Evolutionary conservation across 2,888 invertebrate genomes (phyloP), one percentile per base, ranked within the genome.

Genomic region (Sepiola atlantica): DNA sequence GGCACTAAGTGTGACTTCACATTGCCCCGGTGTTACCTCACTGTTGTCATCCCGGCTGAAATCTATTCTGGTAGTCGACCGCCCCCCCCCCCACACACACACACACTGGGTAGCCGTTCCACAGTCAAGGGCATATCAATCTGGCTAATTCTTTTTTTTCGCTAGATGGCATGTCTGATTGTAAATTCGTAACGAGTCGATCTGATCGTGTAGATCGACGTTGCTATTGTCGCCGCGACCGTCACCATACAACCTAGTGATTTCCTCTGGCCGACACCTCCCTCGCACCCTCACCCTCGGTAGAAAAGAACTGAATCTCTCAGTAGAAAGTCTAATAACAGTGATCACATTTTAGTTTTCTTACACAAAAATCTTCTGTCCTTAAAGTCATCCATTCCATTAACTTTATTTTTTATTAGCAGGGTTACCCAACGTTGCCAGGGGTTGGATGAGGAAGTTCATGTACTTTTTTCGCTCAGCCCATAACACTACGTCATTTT

Each of bases 91-190:
- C n/a, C n/a, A n/a, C n/a, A n/a, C n/a, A n/a, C n/a, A n/a, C n/a
- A n/a, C n/a, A 77, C 77, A n/a, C 32, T 77, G n/a, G 77, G n/a
- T 77, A 77, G 12, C 77, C 32, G 32, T 77, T 77, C 77, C 32
- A 77, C 77, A 77, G n/a, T 77, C 77, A 77, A 77, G 77, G 77
- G 77, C 77, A 77, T 77, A 77, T 77, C 77, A 77, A 77, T 77
- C 77, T 77, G n/a, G 14, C n/a, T 77, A 77, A 77, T 77, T 77
- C 77, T n/a, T 2, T 77, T n/a, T n/a, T 18, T 77, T 32, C 18
- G 77, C 77, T 77, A 16, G 10, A 16, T 77, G n/a, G 16, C 77
- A 77, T 77, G 77, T 77, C 77, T 77, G 77, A n/a, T 32, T 77
- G 77, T 77, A 77, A 77, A 77, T 77, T n/a, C 77, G 77, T 77